Conservation (phyloP, 92 coral and sea anemone genomes). For the Umimayanthus kanabou region DNA sequence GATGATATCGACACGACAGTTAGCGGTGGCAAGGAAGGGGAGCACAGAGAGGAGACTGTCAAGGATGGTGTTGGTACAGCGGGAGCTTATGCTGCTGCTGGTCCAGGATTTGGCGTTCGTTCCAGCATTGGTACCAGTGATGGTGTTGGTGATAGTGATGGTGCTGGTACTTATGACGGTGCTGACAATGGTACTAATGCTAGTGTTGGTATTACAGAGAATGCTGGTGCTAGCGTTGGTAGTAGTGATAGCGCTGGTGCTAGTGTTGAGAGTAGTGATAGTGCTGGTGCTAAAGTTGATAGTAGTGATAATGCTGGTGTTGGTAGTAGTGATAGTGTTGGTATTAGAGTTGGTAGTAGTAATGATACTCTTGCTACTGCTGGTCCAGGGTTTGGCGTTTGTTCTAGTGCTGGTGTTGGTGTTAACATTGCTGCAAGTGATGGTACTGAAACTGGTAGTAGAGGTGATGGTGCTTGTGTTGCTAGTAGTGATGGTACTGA, state of each 20-base stretch:
- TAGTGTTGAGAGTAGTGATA: not conserved
- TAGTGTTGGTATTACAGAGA: not conserved
- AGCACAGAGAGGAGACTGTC: not conserved
- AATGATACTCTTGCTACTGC: not conserved
- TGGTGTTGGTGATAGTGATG: not conserved
- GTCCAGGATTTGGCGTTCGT: not conserved
- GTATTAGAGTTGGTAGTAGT: not conserved
- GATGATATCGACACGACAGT: conserved; percentile 36
- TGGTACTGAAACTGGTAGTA: not conserved
- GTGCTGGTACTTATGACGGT: not conserved
- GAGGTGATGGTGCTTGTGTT: not conserved
- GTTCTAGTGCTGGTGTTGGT: not conserved
- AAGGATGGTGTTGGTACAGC: not conserved
- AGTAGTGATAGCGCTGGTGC: not conserved
- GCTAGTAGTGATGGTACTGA: not conserved
- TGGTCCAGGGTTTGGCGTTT: too few relatives aligned
- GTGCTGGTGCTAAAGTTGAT: not conserved
- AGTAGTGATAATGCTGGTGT: not conserved
- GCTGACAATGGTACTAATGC: not conserved
- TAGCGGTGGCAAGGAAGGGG: not conserved
- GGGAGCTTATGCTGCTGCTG: conserved; percentile 2
- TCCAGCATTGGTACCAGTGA: not conserved
- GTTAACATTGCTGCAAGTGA: too few relatives aligned
- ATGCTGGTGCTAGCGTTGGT: not conserved
- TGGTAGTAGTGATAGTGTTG: not conserved